phyloP scores from a whole-genome alignment of 1,140 invertebrate species.

The Platyscapa corneri region DNA sequence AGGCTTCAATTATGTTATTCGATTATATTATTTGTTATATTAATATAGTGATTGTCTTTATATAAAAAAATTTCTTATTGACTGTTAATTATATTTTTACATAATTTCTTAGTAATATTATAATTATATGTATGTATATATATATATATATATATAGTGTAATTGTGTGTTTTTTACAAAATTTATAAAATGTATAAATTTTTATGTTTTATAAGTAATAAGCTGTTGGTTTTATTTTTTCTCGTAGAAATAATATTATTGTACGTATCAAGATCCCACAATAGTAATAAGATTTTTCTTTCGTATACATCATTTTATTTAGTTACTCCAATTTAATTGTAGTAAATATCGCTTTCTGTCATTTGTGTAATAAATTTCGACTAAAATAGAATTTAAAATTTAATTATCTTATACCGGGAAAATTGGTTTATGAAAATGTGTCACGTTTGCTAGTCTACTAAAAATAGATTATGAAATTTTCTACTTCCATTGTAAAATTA shows the following conservation, averaged over 20 bases:
- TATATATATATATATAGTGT: too few species aligned
- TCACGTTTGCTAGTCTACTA: background rate
- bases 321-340: background rate
- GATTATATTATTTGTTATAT: too few species aligned
- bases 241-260: background rate
- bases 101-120: too few species aligned
- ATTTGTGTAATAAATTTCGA: background rate
- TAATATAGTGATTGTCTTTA: too few species aligned
- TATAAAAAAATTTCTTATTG: too few species aligned
- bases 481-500: background rate
- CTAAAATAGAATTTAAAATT: conserved; percentile 21
- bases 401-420: background rate
- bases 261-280: background rate
- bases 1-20: too few species aligned
- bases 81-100: too few species aligned
- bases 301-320: background rate
- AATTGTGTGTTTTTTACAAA: too few species aligned
- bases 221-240: background rate
- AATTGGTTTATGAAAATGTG: conserved; percentile 37
- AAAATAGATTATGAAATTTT: conserved; percentile 28
- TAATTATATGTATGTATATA: too few species aligned
- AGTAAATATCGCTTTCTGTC: background rate
- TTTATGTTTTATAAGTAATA: background rate
- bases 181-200: background rate
- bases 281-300: background rate